Evolutionary conservation across 2,888 invertebrate genomes (phyloP), one percentile per base, ranked within the genome.

Genomic region (Thecocarcelia acutangulata): DNA sequence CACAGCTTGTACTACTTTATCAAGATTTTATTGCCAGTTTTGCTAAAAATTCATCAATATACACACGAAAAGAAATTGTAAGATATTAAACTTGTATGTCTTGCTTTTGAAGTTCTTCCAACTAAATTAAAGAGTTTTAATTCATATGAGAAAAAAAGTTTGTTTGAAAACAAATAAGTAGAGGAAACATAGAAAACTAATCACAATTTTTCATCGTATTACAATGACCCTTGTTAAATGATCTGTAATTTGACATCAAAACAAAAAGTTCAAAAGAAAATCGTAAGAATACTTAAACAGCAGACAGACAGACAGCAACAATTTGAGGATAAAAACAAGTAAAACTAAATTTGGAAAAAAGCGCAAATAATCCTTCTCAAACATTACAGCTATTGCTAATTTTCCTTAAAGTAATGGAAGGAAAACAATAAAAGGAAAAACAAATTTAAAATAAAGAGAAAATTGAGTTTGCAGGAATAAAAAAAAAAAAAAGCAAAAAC

Each of bases 151-250:
- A 46, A n/a, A 33, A 17, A 28, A 63, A 19, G 3, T 61, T 44
- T n/a, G 13, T 1, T 50, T 24, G 3, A 17, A 17, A 28, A 52
- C 9, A 17, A 19, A 15, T 8, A 75, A 19, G 12, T 40, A 28
- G 3, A 54, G 44, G 17, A 37, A 54, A 28, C 13, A 46, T 44
- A 5, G 6, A 33, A 69, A 56, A 37, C n/a, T 17, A 54, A 75
- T 58, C 56, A 12, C n/a, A 70, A 73, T 74, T 58, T 74, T 73
- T 81, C 44, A 73, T 76, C 42, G 33, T 44, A 63, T 72, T 72
- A 66, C 54, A 80, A 73, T 81, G 68, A 64, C 76, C 81, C 50
- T 61, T 63, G 68, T 72, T 61, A 73, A 81, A 76, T 72, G 61
- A 72, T 81, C 76, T 68, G 68, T 72, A 76, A 63, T 76, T 70